Conservation (phyloP, 2,797 vertebrate species). For the Molossus molossus region DNA sequence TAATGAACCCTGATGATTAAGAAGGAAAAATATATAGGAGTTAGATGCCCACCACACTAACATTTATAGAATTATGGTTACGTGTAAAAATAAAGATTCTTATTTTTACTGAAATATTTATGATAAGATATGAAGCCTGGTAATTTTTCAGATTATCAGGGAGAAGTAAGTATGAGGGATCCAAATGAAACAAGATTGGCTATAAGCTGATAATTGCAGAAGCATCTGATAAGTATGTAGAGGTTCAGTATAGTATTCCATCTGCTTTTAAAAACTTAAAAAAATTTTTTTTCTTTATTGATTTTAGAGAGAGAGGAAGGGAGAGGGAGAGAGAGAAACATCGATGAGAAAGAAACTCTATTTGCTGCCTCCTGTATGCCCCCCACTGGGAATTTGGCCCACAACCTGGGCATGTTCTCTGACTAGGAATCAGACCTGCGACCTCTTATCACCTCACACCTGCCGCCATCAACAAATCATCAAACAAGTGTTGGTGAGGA, state of each 20-base stretch:
- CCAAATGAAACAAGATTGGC: not conserved
- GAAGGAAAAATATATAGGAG: not conserved
- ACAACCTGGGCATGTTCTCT: too few relatives aligned
- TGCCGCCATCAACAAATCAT: too few relatives aligned
- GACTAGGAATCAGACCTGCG: too few relatives aligned
- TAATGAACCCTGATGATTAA: not conserved
- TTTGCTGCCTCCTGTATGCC: too few relatives aligned
- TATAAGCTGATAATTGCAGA: not conserved
- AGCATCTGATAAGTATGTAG: too few relatives aligned
- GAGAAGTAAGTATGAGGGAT: not conserved
- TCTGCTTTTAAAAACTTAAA: not conserved
- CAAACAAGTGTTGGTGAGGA: too few relatives aligned
- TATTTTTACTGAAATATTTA: conserved; percentile 52
- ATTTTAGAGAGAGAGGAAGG: too few relatives aligned
- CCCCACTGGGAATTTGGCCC: too few relatives aligned
- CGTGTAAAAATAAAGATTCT: conserved; percentile 49
- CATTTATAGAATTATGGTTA: not conserved
- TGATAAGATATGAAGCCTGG: not conserved
- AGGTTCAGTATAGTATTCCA: not conserved
- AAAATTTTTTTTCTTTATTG: too few relatives aligned
- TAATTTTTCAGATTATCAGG: conserved; percentile 2
- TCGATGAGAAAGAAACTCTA: too few relatives aligned
- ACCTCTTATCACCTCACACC: too few relatives aligned
- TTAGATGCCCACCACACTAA: not conserved
- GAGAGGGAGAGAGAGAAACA: too few relatives aligned